These are phyloP conservation scores for Sebastes glaucus DNA, from an alignment of 2,797 vertebrate species.

Conservation along the genomic window DNA sequence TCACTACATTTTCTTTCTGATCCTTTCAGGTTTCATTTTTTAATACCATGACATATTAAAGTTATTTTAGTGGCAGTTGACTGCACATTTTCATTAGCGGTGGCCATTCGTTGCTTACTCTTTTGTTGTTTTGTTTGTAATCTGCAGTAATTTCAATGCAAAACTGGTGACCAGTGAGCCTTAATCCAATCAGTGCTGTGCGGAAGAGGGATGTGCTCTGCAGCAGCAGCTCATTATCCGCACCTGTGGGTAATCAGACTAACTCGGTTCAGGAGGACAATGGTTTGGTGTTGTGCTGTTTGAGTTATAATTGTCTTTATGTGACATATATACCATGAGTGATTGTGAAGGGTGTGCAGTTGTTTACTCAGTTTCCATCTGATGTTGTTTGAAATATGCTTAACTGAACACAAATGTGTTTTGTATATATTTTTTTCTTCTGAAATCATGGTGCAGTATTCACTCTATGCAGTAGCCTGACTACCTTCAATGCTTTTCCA, in stretches of 20 bases:
- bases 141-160: not conserved
- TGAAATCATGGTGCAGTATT: not conserved
- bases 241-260: constrained; percentile 11
- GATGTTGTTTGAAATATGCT: not conserved
- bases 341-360: not conserved
- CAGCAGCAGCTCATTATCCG: constrained; percentile 16
- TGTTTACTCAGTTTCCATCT: not conserved
- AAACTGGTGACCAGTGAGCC: not conserved
- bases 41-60: not conserved
- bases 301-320: not conserved
- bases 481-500: not conserved
- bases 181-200: constrained; percentile 3
- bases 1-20: not conserved
- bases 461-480: not conserved
- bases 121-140: not conserved
- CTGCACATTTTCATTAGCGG: not conserved
- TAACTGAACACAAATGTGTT: not conserved
- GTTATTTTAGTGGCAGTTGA: not conserved
- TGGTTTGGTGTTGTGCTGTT: not conserved
- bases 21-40: not conserved
- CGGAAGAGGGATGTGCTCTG: not conserved
- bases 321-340: not conserved
- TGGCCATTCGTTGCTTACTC: not conserved
- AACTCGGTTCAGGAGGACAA: not conserved
- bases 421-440: not conserved